Evolutionary conservation across 2,113 vertebrate genomes (phyloP).

Genomic region (Spermophilus dauricus): DNA sequence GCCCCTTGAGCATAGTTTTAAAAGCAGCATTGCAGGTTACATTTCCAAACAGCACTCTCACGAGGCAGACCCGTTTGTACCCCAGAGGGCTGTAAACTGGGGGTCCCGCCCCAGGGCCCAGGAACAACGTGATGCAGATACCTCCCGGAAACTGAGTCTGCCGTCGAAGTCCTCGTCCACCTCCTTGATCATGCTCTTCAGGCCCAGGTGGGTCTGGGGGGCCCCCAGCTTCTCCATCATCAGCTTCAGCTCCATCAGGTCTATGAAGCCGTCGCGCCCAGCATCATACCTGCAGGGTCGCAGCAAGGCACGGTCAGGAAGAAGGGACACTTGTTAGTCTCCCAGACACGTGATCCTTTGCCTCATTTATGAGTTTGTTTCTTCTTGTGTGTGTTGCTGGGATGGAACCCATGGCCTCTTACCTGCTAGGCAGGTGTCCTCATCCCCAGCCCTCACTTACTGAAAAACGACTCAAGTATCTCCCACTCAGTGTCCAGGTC

Average conservation of each 20-base stretch:
- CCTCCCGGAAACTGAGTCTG: constrained; percentile 97
- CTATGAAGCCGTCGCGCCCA: constrained; percentile 95
- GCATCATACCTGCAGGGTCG: constrained; percentile 91
- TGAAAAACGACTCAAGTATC: background rate
- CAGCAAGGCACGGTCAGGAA: background rate
- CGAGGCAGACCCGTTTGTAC: background rate
- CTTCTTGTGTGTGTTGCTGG: background rate
- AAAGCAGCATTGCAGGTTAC: background rate
- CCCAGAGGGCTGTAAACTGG: background rate
- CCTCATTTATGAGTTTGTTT: background rate
- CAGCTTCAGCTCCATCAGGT: constrained; percentile 97
- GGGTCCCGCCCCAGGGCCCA: rapidly evolving
- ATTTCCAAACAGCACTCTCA: background rate
- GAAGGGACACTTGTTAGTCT: background rate
- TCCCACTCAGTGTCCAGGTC: background rate
- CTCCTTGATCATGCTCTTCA: constrained; percentile 99
- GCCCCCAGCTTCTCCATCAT: constrained; percentile 99
- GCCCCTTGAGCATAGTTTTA: background rate
- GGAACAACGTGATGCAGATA: constrained; percentile 17
- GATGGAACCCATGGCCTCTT: background rate
- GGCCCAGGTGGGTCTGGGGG: constrained; percentile 95
- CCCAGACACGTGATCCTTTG: rapidly evolving
- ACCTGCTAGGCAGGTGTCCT: no score
- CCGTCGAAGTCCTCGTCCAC: constrained; percentile 97
- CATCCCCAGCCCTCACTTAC: background rate